Conservation (phyloP, 1,140 invertebrate species). For the Idris sp. region DNA sequence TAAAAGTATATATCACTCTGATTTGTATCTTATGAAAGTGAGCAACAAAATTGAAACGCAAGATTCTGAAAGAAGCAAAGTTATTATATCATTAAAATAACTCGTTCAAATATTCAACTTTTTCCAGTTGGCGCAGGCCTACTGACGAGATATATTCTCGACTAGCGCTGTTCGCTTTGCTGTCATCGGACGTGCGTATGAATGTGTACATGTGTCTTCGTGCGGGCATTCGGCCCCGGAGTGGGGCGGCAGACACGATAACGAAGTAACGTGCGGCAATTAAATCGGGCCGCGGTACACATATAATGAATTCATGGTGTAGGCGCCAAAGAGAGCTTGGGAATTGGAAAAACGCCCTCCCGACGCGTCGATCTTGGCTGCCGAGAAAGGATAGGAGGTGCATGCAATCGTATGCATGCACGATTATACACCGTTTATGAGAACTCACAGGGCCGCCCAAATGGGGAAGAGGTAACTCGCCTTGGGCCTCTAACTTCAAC, state of each 20-base stretch:
- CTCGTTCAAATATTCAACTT: constrained; percentile 43
- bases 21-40: constrained; percentile 12
- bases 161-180: constrained; percentile 37
- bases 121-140: constrained; percentile 39
- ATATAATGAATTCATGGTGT: constrained; percentile 74
- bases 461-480: constrained; percentile 26
- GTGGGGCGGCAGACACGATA: constrained; percentile 51
- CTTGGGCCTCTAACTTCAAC: constrained; percentile 20
- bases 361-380: constrained; percentile 40
- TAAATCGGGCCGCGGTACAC: constrained; percentile 70
- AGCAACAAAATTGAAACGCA: constrained; percentile 6
- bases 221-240: constrained; percentile 10
- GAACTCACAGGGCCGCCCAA: constrained; percentile 40
- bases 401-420: constrained; percentile 44
- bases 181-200: constrained; percentile 37
- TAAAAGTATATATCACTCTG: constrained; percentile 11
- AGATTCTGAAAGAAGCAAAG: constrained; percentile 25
- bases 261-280: constrained; percentile 69
- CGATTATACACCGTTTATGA: constrained; percentile 39
- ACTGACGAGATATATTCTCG: constrained; percentile 47
- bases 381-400: constrained; percentile 43
- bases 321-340: constrained; percentile 66
- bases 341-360: constrained; percentile 71
- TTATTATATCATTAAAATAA: constrained; percentile 56
- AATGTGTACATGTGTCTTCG: constrained; percentile 35